Evolutionary conservation across 2,888 invertebrate genomes (phyloP).

Genomic region (Choreutis nemorana): DNA sequence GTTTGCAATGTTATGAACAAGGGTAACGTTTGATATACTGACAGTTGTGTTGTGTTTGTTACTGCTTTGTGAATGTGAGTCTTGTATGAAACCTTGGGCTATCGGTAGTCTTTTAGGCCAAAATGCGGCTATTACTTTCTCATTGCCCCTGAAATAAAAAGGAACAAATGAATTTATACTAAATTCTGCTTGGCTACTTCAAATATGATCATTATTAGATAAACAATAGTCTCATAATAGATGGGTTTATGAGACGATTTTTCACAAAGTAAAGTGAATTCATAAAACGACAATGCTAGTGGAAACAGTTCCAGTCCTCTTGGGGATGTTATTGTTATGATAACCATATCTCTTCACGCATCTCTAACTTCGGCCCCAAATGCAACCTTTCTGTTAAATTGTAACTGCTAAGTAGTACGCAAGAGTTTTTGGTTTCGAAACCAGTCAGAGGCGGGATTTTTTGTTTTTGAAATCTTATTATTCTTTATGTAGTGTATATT

Average conservation of each 20-base stretch:
- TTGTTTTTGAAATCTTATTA: no score
- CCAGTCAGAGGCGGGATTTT: no score
- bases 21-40: slow-evolving; percentile 12
- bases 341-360: no score
- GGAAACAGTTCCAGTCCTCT: no score
- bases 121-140: slow-evolving; percentile 20
- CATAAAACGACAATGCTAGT: no score
- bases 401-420: no score
- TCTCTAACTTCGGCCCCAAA: no score
- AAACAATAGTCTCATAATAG: not conserved
- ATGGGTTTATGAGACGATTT: not conserved
- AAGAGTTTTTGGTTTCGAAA: no score
- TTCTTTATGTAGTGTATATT: no score
- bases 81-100: slow-evolving; percentile 16
- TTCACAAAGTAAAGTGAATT: no score
- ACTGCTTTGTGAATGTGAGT: slow-evolving; percentile 17
- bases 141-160: slow-evolving; percentile 28
- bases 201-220: not conserved
- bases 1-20: not conserved
- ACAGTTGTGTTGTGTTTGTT: slow-evolving; percentile 8
- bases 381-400: no score
- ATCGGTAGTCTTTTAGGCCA: slow-evolving; percentile 29
- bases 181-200: not conserved
- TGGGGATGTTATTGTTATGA: no score
- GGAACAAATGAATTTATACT: not conserved